Percentiles rank a stretch among this genome's conserved stretches.
phyloP scores from a whole-genome alignment of 1,140 invertebrate species.

The Drosophila seguyi region DNA sequence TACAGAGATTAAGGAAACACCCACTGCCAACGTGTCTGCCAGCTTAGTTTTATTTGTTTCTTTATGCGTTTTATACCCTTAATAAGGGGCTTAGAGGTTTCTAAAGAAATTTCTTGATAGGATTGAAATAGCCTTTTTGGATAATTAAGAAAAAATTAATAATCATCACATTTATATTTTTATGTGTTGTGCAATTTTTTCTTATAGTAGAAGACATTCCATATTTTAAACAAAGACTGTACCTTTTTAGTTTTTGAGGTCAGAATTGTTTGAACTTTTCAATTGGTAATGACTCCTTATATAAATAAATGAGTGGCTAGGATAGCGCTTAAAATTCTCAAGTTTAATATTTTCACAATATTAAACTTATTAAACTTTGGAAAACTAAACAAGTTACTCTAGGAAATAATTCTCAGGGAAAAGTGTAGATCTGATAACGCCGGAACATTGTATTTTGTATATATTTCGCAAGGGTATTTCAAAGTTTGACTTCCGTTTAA shows the following conservation, averaged over 20 bases:
- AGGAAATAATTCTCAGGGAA: not conserved
- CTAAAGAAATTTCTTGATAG: not conserved
- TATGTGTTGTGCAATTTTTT: too few species aligned
- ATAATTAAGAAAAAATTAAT: too few species aligned
- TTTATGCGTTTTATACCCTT: not conserved
- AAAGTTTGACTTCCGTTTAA: constrained; percentile 7
- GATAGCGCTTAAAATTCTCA: too few species aligned
- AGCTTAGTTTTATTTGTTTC: not conserved
- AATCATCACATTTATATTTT: too few species aligned
- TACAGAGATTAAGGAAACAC: constrained; percentile 37
- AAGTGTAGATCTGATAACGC: not conserved
- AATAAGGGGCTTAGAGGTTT: not conserved
- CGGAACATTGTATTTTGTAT: not conserved
- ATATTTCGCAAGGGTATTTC: constrained; percentile 4
- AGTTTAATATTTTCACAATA: not conserved
- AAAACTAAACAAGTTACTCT: not conserved
- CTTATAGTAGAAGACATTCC: too few species aligned
- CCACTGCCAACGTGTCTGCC: constrained; percentile 28
- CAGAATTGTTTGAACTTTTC: too few species aligned
- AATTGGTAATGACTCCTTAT: too few species aligned
- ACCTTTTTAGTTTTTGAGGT: too few species aligned
- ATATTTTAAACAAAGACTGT: not conserved
- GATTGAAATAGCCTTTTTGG: not conserved
- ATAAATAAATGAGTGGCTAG: not conserved
- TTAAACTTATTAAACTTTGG: too few species aligned